Base-by-base conservation (phyloP, 2,113 vertebrate species). In the Gopherus evgoodei region DNA sequence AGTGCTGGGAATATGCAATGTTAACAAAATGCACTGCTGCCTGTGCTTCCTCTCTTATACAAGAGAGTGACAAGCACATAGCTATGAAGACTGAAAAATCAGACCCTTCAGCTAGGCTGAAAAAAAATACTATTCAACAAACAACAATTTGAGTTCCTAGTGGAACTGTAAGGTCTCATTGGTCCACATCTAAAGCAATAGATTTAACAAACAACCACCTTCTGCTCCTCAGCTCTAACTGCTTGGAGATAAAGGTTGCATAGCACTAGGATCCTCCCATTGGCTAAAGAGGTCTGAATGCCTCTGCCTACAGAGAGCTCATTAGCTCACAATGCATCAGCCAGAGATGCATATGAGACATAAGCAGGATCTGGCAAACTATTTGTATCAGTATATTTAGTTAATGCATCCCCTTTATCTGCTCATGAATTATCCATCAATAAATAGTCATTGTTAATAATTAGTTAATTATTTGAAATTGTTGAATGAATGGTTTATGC, bases 271-370 rank as follows among this genome's bases (percentile, higher is more conserved):
- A 84, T 75, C 38, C 38, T 72, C 86, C 86, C 49, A 92, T 42
- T 92, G 86, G 88, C 86, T 86, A 88, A 88, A 84, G 54, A 88
- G 81, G 38, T 88, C 79, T 83, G 31, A 49, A 84, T 92, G 84
- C 69, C 35, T 50, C 57, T 88, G 81, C 91, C 75, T 88, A 88
- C 57, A 84, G 86, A 84, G 86, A 84, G 86, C 86, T 88, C 86
- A 88, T 92, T 92, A 92, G 81, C 72, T 69, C 91, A 88, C 86
- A 49, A 59, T 56, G 81, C 72, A 84, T 78, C 72, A 88, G 38
- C 72, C 54, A 72, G 56, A 44, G 76, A 88, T 57, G 31, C 29
- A 21, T 80, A 78, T 91, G 62, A 87, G 62, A 62, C 81, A 49
- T 31, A 52, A 81, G 57, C 62, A 47, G 81, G 56, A 52, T 56